phyloP scores from a whole-genome alignment of 2,797 vertebrate species.

The Mionectes olivaceus region DNA sequence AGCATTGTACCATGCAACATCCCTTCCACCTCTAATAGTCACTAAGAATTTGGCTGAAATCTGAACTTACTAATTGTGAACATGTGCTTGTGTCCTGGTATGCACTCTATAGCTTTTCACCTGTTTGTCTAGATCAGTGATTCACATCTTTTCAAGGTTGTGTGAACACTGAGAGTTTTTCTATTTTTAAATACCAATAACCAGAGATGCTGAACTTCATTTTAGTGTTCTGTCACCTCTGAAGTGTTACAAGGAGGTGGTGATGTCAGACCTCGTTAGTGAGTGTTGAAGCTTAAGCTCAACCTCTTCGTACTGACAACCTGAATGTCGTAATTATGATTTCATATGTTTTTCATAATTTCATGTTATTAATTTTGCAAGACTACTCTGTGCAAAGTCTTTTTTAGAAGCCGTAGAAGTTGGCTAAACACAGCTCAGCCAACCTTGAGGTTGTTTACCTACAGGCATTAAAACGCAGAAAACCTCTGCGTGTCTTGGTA shows the following conservation, averaged over 20 bases:
- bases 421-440: neutral
- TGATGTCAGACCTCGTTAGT: neutral
- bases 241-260: neutral
- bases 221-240: neutral
- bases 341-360: neutral
- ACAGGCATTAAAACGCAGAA: neutral
- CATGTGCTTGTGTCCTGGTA: neutral
- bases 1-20: neutral
- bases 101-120: neutral
- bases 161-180: neutral
- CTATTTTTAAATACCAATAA: neutral
- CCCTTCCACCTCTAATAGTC: accelerated
- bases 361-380: neutral
- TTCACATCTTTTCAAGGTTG: neutral
- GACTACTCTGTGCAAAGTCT: neutral
- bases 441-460: neutral
- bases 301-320: neutral
- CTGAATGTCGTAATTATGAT: neutral
- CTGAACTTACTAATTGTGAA: neutral
- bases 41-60: neutral
- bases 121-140: neutral
- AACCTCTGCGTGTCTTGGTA: neutral
- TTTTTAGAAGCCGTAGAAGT: neutral
- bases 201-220: neutral
- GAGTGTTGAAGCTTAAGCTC: neutral